phyloP scores from a whole-genome alignment of 2,113 vertebrate genomes.

The Procavia capensis region DNA sequence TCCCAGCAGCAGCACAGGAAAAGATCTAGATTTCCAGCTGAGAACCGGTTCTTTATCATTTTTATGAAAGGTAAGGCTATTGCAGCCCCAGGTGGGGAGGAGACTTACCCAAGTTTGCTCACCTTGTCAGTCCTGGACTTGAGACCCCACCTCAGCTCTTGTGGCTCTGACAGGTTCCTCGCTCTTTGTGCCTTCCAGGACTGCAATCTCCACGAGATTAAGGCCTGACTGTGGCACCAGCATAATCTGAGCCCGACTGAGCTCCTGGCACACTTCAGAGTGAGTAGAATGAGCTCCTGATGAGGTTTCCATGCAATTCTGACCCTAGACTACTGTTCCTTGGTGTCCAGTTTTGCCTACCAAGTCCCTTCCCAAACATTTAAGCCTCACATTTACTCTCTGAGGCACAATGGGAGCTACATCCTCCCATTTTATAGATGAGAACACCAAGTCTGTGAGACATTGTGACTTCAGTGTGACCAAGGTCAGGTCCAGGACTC shows the following conservation, averaged over 20 bases:
- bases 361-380: neutral
- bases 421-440: neutral
- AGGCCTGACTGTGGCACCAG: neutral
- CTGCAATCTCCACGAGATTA: neutral
- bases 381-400: neutral
- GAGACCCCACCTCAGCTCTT: neutral
- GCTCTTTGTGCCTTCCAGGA: neutral
- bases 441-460: neutral
- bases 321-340: neutral
- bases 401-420: neutral
- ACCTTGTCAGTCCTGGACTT: neutral
- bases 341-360: neutral
- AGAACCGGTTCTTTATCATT: neutral
- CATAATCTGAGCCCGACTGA: neutral
- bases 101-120: neutral
- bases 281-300: neutral
- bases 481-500: neutral
- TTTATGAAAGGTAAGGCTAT: neutral
- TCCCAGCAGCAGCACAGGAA: no score
- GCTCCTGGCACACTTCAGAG: neutral
- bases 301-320: rapidly evolving
- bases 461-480: neutral
- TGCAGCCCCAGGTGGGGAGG: neutral
- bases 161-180: no score
- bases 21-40: no score